Evolutionary conservation across 1,140 invertebrate species (phyloP).

Genomic region (Drosophila bocqueti): DNA sequence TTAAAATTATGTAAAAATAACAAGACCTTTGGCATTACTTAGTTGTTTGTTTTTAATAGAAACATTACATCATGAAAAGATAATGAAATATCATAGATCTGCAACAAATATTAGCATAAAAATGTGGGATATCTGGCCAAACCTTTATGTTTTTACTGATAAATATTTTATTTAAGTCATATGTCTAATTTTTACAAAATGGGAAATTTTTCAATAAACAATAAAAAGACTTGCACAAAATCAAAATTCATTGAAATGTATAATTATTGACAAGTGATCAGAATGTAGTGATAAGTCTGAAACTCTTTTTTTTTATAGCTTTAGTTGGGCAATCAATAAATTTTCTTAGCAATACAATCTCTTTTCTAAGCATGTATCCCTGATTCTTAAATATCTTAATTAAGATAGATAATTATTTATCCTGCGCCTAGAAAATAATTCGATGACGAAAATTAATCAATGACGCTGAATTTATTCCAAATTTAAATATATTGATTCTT

Average conservation of each 20-base stretch:
- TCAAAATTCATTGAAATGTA: not conserved
- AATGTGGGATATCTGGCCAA: too few relatives aligned
- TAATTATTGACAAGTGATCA: not conserved
- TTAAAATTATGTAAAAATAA: too few relatives aligned
- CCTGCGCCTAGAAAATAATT: not conserved
- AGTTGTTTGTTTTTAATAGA: too few relatives aligned
- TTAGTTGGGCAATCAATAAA: not conserved
- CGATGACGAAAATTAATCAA: not conserved
- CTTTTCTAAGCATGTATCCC: not conserved
- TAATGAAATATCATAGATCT: too few relatives aligned
- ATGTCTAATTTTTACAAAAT: too few relatives aligned
- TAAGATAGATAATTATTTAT: not conserved
- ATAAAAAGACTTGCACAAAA: not conserved
- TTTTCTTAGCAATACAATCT: too few relatives aligned
- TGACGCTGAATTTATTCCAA: not conserved
- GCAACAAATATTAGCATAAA: too few relatives aligned
- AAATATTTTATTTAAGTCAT: too few relatives aligned
- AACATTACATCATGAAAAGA: too few relatives aligned
- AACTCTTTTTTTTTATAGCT: not conserved
- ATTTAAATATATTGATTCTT: slow-evolving; percentile 25
- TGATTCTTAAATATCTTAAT: not conserved
- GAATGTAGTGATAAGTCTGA: not conserved
- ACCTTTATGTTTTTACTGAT: too few relatives aligned
- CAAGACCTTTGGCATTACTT: too few relatives aligned
- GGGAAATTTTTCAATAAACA: too few relatives aligned